Conservation (phyloP, 2,888 invertebrate genomes). For the Tachina fera region DNA sequence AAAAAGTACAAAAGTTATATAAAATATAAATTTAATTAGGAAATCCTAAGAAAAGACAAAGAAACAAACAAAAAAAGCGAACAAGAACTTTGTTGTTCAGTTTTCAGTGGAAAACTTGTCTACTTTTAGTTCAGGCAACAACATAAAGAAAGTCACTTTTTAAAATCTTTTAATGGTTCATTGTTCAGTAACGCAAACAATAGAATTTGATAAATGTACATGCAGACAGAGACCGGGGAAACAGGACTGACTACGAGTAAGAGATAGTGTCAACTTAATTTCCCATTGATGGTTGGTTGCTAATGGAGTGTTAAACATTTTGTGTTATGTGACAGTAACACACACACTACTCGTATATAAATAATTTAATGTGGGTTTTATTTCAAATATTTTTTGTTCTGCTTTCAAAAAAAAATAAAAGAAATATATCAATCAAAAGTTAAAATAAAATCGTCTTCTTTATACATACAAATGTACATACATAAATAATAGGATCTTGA, state of each 20-base stretch:
- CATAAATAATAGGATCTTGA: neutral
- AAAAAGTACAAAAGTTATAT: constrained; percentile 36
- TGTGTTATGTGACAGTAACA: constrained; percentile 46
- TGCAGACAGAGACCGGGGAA: neutral
- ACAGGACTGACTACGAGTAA: constrained; percentile 4
- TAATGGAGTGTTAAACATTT: constrained; percentile 62
- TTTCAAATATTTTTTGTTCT: neutral
- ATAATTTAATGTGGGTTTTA: constrained; percentile 39
- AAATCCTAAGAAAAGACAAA: constrained; percentile 48
- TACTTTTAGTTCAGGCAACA: constrained; percentile 50
- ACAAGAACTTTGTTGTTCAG: constrained; percentile 38
- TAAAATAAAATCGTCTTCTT: neutral
- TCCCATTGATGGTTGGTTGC: constrained; percentile 54
- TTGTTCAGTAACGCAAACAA: constrained; percentile 33
- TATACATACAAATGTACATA: no score
- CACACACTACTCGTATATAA: constrained; percentile 47
- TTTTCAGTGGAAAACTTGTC: constrained; percentile 42
- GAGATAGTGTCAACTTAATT: constrained; percentile 50
- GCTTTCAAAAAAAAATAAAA: neutral
- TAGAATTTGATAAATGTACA: neutral
- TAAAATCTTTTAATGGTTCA: constrained; percentile 63
- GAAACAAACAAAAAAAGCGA: constrained; percentile 14
- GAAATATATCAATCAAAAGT: constrained; percentile 1
- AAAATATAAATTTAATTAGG: constrained; percentile 68
- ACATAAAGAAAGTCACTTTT: constrained; percentile 59